Conservation (phyloP, 1,140 invertebrate genomes). For the Platyura marginata region DNA sequence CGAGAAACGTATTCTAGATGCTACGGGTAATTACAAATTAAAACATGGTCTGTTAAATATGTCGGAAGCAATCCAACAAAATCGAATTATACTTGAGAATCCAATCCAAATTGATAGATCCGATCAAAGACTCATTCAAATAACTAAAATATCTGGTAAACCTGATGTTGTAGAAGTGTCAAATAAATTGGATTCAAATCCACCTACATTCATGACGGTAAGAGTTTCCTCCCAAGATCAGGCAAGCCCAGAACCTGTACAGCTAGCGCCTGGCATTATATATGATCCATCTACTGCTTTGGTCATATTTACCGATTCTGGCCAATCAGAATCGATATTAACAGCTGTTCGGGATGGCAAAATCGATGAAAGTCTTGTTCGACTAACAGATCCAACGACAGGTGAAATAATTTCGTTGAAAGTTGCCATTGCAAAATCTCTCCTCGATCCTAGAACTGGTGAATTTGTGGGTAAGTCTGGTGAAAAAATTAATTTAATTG, state of each 20-base stretch:
- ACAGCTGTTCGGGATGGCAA: slow-evolving; percentile 46
- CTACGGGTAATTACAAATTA: slow-evolving; percentile 49
- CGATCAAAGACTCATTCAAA: slow-evolving; percentile 36
- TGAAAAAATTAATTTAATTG: slow-evolving; percentile 44
- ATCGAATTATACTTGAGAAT: slow-evolving; percentile 40
- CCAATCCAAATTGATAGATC: slow-evolving; percentile 27
- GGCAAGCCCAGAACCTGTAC: slow-evolving; percentile 39
- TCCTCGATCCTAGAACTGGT: slow-evolving; percentile 54
- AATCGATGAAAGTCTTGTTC: slow-evolving; percentile 44
- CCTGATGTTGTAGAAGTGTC: slow-evolving; percentile 47
- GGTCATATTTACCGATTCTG: slow-evolving; percentile 49
- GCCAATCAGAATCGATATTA: slow-evolving; percentile 47
- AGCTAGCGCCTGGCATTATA: slow-evolving; percentile 46
- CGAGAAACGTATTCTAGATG: slow-evolving; percentile 58
- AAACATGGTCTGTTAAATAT: slow-evolving; percentile 42
- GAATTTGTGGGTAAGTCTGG: slow-evolving; percentile 44
- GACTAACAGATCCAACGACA: slow-evolving; percentile 54
- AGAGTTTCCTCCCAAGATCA: slow-evolving; percentile 28
- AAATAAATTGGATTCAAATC: slow-evolving; percentile 24
- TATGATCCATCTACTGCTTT: slow-evolving; percentile 55
- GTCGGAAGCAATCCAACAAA: slow-evolving; percentile 56
- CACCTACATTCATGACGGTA: slow-evolving; percentile 16
- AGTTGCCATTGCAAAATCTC: slow-evolving; percentile 55
- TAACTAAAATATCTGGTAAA: slow-evolving; percentile 38
- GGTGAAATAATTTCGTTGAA: slow-evolving; percentile 48